Percentiles rank a stretch among this genome's conserved stretches.
phyloP scores from a whole-genome alignment of 2,888 invertebrate species.

The Ectemnius continuus region DNA sequence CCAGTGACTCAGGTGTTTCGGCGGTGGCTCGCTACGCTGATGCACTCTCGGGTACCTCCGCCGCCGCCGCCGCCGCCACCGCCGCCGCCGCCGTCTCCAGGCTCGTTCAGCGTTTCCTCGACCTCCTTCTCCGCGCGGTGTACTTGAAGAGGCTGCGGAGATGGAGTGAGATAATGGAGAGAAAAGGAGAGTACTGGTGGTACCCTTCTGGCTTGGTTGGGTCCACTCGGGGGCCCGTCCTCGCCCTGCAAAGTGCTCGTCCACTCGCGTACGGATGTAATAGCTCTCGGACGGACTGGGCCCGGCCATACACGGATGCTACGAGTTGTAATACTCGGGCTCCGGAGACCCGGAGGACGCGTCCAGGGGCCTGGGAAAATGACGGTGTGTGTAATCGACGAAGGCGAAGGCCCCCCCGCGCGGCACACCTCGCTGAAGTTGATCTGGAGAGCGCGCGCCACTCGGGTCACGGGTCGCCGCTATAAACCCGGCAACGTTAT shows the following conservation, averaged over 20 bases:
- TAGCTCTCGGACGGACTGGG: slow-evolving; percentile 63
- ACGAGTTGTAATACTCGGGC: slow-evolving; percentile 37
- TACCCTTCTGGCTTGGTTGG: slow-evolving; percentile 38
- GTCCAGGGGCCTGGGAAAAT: slow-evolving; percentile 57
- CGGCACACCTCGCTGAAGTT: slow-evolving; percentile 41
- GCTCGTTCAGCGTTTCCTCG: slow-evolving; percentile 23
- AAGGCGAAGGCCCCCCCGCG: slow-evolving; percentile 30
- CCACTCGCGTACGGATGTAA: slow-evolving; percentile 54
- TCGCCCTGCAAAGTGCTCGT: slow-evolving; percentile 20
- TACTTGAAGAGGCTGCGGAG: slow-evolving; percentile 14
- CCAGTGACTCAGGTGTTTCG: neutral
- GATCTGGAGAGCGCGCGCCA: slow-evolving; percentile 42
- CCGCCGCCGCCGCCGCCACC: slow-evolving; percentile 12
- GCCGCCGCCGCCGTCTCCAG: slow-evolving; percentile 10
- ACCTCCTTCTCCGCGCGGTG: slow-evolving; percentile 3
- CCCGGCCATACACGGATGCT: slow-evolving; percentile 35
- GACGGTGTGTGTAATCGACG: slow-evolving; percentile 58
- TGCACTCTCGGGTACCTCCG: neutral
- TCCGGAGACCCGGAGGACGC: slow-evolving; percentile 20
- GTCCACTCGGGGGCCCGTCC: slow-evolving; percentile 41
- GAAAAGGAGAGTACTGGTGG: slow-evolving; percentile 33
- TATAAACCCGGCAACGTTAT: slow-evolving; percentile 59
- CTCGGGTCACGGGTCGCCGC: slow-evolving; percentile 49
- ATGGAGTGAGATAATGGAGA: slow-evolving; percentile 45
- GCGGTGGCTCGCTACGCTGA: slow-evolving; percentile 1